Evolutionary conservation across 1,140 invertebrate genomes (phyloP).

Genomic region (Pseudomyrmex sp.): DNA sequence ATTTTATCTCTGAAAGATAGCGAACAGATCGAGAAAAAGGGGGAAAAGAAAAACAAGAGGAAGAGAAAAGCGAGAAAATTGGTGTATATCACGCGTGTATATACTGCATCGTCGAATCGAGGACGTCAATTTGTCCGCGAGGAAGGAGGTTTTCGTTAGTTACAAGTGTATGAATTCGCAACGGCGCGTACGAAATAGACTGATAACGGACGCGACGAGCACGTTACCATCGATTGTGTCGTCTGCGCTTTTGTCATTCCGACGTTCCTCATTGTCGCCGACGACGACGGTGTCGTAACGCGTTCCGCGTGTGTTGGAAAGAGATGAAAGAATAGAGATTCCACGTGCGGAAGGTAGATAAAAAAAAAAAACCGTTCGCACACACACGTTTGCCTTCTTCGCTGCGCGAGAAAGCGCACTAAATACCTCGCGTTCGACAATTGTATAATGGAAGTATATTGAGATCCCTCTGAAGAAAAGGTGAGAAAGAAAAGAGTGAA

Average conservation of each 20-base stretch:
- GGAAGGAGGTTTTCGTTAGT: background rate
- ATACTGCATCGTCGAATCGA: background rate
- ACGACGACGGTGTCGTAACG: constrained; percentile 25
- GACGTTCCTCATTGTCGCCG: constrained; percentile 11
- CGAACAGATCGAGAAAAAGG: background rate
- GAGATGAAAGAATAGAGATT: too few relatives aligned
- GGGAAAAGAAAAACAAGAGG: background rate
- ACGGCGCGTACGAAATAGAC: constrained; percentile 2
- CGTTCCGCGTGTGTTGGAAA: background rate
- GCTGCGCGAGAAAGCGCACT: constrained; percentile 66
- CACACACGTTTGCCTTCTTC: constrained; percentile 32
- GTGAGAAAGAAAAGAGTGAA: constrained; percentile 6
- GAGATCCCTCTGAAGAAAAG: constrained; percentile 63
- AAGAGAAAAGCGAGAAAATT: background rate
- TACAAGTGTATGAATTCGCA: constrained; percentile 9
- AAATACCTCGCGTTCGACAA: constrained; percentile 71
- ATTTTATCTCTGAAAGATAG: background rate
- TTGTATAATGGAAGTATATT: constrained; percentile 78
- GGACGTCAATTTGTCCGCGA: background rate
- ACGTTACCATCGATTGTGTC: constrained; percentile 33
- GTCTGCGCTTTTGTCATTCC: constrained; percentile 32
- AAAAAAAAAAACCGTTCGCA: too few relatives aligned
- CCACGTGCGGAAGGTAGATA: too few relatives aligned
- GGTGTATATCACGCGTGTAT: background rate
- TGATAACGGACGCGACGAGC: constrained; percentile 28